phyloP scores from a whole-genome alignment of 2,888 invertebrate genomes.

The Drosophila subsilvestris region DNA sequence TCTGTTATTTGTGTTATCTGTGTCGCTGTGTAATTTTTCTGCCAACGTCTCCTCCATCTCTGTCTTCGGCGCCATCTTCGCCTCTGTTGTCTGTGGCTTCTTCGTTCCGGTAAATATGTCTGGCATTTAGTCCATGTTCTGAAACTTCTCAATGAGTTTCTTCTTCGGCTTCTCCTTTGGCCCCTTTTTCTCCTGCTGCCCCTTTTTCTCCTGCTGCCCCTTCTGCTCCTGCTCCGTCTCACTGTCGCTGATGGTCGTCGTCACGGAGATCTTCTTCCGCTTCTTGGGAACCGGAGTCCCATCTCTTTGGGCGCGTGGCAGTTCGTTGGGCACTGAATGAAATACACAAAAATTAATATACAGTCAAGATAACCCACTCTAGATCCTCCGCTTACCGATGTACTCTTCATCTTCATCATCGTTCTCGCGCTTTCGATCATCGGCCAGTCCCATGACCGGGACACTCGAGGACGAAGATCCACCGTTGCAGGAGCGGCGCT shows the following conservation, averaged over 20 bases:
- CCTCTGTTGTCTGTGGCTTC: neutral
- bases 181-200: too few species aligned
- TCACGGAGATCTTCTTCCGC: constrained; percentile 24
- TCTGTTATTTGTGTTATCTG: too few species aligned
- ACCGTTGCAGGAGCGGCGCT: constrained; percentile 32
- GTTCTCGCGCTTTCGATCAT: constrained; percentile 35
- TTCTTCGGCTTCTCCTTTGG: constrained; percentile 3
- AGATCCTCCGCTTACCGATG: constrained; percentile 49
- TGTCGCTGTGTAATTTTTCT: neutral
- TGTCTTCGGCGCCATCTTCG: neutral
- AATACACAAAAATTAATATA: neutral
- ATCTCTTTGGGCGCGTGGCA: constrained; percentile 33
- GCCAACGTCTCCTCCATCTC: neutral
- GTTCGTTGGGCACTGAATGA: constrained; percentile 58
- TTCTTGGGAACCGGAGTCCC: constrained; percentile 39
- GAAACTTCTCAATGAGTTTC: neutral
- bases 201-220: neutral
- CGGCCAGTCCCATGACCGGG: constrained; percentile 58
- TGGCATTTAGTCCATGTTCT: neutral
- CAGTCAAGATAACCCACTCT: neutral
- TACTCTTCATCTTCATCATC: constrained; percentile 52
- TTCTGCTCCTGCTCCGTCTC: constrained; percentile 27
- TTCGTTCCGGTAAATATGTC: neutral
- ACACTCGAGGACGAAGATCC: constrained; percentile 27
- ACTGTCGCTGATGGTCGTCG: constrained; percentile 62